Evolutionary conservation across 2,888 invertebrate species (phyloP).

Genomic region (Stictocephala bisonia): DNA sequence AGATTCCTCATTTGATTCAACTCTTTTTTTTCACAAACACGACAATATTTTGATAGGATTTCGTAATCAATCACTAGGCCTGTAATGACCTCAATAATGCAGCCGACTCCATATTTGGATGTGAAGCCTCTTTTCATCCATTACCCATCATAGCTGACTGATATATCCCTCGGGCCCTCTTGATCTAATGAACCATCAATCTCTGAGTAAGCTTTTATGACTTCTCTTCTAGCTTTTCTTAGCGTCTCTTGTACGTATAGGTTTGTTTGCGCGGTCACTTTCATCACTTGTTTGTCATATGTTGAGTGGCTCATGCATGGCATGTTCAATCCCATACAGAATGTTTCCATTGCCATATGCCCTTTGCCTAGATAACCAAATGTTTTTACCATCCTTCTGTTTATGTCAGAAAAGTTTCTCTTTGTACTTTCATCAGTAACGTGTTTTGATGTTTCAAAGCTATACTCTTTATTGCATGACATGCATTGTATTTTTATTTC

Average conservation of each 20-base stretch:
- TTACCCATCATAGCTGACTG: conserved; percentile 3
- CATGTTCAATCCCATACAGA: conserved; percentile 27
- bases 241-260: conserved; percentile 12
- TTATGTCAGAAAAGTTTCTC: conserved; percentile 14
- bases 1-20: conserved; percentile 45
- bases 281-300: conserved; percentile 31
- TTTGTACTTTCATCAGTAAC: conserved; percentile 14
- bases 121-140: conserved; percentile 10
- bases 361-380: conserved; percentile 51
- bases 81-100: conserved; percentile 20
- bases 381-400: conserved; percentile 43
- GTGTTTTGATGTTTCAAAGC: conserved; percentile 21
- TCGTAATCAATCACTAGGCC: conserved; percentile 18
- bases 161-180: not conserved
- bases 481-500: conserved; percentile 12
- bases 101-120: conserved; percentile 9
- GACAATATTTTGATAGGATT: conserved; percentile 18
- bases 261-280: conserved; percentile 21
- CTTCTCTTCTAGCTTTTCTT: conserved; percentile 23
- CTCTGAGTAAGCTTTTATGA: conserved; percentile 16
- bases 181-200: conserved; percentile 5
- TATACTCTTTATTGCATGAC: conserved; percentile 3
- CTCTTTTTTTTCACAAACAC: conserved; percentile 48
- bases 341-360: conserved; percentile 50
- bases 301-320: conserved; percentile 32